Base-by-base conservation (phyloP, 2,113 vertebrate genomes). In the Malurus melanocephalus region DNA sequence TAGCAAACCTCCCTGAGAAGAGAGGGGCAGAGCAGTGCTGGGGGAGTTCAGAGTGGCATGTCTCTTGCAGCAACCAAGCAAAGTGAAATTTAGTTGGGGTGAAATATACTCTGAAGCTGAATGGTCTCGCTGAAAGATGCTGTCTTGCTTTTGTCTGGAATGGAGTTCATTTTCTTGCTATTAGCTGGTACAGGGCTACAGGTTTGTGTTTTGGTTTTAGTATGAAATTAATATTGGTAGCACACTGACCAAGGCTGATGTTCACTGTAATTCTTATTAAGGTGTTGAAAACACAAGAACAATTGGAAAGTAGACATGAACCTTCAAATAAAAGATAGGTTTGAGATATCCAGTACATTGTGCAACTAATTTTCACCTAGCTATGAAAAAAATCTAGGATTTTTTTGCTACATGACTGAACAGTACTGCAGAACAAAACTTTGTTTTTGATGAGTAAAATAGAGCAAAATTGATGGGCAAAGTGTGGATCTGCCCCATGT, bases 51-150 rank as follows among this genome's bases (percentile, higher is more conserved):
- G 40, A 28, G 55, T 6, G 2, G 12, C 3, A 2, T 1, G 0
- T 33, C 11, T 93, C 38, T 69, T 5, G 0, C 23, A 56, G 22
- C 22, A 80, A 26, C 6, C 38, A 56, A 3, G 6, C 0, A 0
- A 67, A 85, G 42, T 64, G 30, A 33, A 1, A 0, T 53, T 84
- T 72, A 45, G 12, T 10, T 72, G 55, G 27, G 11, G 7, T 76
- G 52, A 85, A 64, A 69, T 9, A 28, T 24, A 40, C 60, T 80
- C 61, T 21, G 51, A 43, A 75, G 13, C 10, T 2, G 3, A 52
- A 27, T 2, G 2, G 4, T 30, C 30, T 85, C 0, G 0, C 43
- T 46, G 60, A 69, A 77, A 55, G 64, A 40, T 22, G 52, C 1
- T 73, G 21, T 24, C 33, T 33, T 84, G 66, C 8, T 48, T 65